Base-by-base conservation (phyloP, 2,797 vertebrate genomes). In the Myripristis murdjan region DNA sequence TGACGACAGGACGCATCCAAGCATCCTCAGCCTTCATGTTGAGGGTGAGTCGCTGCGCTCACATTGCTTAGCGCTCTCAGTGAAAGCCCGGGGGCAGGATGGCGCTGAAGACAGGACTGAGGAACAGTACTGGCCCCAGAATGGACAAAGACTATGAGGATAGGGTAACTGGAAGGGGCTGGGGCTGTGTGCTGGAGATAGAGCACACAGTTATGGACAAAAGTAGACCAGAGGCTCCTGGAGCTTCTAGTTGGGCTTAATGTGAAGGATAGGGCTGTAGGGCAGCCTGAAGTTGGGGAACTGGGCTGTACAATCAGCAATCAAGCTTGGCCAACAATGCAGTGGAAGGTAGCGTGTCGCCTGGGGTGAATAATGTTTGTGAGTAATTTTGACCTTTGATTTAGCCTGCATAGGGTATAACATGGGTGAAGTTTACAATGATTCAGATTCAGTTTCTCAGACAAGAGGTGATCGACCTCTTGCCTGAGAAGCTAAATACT, bases 1-100 rank as follows among this genome's bases (percentile, higher is more conserved):
- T 39, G 22, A 66, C 63, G 86, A 92, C 91, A 91, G 90, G 83
- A 81, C 20, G 89, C 91, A 92, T 63, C 87, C 91, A 90, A 84
- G 89, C 87, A 41, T 91, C 83, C 60, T 28, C 79, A 12, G 79
- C 75, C 78, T 73, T 85, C 88, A 77, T 71, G 82, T 87, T 82
- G 79, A 71, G 84, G 87, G 81, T 62, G 85, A 86, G 79, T 75
- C 70, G 68, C 70, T 61, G 43, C 26, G 4, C 70, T 82, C 79
- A 64, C 81, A 83, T 68, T 54, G 74, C 73, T 78, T 64, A 43
- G 64, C 15, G 64, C 73, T 72, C 82, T 70, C 61, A 79, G 69
- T 59, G 14, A 51, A 79, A 58, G 77, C 82, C 81, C 7, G 10
- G 24, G 70, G 86, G 73, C 73, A 67, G 10, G 39, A 39, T 39